Evolutionary conservation across 1,140 invertebrate genomes (phyloP).

Genomic region (Hyles vespertilio): DNA sequence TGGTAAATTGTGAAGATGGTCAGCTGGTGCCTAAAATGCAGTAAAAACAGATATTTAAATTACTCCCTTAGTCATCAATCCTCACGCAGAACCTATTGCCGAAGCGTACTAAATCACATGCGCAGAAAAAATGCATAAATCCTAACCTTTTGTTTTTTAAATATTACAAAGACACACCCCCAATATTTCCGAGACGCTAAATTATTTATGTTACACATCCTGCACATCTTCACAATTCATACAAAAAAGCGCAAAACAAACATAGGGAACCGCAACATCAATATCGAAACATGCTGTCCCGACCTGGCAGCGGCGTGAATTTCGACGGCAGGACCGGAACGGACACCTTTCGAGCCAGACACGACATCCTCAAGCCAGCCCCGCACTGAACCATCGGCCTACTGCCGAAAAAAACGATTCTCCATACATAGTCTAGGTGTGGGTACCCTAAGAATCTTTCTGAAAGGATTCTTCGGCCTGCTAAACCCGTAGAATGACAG

Average conservation of each 20-base stretch:
- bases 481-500: slow-evolving; percentile 76
- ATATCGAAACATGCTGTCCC: slow-evolving; percentile 49
- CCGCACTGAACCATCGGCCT: slow-evolving; percentile 44
- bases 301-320: slow-evolving; percentile 61
- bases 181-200: too few species aligned
- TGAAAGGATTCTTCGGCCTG: slow-evolving; percentile 61
- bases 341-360: slow-evolving; percentile 51
- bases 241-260: slow-evolving; percentile 14
- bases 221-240: slow-evolving; percentile 1
- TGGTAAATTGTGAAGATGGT: too few species aligned
- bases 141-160: too few species aligned
- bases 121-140: too few species aligned
- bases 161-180: too few species aligned
- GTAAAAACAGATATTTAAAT: too few species aligned
- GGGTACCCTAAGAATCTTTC: slow-evolving; percentile 49
- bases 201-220: too few species aligned
- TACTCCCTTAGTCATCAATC: too few species aligned
- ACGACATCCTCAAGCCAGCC: slow-evolving; percentile 42
- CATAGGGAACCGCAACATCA: slow-evolving; percentile 33
- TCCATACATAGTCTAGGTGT: slow-evolving; percentile 53
- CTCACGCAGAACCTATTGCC: too few species aligned
- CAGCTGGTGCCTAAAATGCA: too few species aligned
- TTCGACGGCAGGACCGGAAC: slow-evolving; percentile 65
- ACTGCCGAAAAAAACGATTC: slow-evolving; percentile 36
- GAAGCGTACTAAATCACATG: too few species aligned